These are phyloP conservation scores for Orchestes rusci DNA, from an alignment of 2,888 invertebrate genomes.

Conservation along the genomic window DNA sequence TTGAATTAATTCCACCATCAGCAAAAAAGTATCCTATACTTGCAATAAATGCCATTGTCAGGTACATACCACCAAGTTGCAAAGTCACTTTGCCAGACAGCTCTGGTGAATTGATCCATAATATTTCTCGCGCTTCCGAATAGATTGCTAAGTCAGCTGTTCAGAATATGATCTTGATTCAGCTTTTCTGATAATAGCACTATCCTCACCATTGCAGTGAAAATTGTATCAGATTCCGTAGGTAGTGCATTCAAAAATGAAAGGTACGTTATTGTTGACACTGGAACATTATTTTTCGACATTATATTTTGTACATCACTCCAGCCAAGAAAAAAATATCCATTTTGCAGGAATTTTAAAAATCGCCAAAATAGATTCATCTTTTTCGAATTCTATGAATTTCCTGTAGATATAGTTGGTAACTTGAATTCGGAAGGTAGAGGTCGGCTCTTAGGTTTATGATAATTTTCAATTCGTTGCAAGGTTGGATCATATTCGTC, in stretches of 20 bases:
- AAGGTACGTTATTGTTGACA: conserved; percentile 17
- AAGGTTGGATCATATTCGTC: conserved; percentile 11
- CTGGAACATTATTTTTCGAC: conserved; percentile 17
- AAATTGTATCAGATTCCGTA: conserved; percentile 8
- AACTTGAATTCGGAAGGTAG: conserved; percentile 15
- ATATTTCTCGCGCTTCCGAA: conserved; percentile 3
- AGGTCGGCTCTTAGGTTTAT: conserved; percentile 15
- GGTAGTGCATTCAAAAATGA: conserved; percentile 22
- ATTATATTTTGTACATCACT: conserved; percentile 15
- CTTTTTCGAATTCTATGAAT: conserved; percentile 4
- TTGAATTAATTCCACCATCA: conserved; percentile 20
- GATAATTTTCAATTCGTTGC: conserved; percentile 14
- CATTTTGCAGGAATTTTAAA: conserved; percentile 12
- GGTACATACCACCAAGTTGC: conserved; percentile 4
- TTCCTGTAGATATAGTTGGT: conserved; percentile 8
- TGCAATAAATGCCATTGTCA: conserved; percentile 7
- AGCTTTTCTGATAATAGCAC: conserved; percentile 4
- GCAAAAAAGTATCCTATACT: conserved; percentile 21
- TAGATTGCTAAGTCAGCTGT: conserved; percentile 7
- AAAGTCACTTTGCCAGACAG: conserved; percentile 4
- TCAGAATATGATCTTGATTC: conserved; percentile 5
- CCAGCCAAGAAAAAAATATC: conserved; percentile 13
- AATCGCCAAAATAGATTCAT: conserved; percentile 15
- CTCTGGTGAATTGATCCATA: conserved; percentile 4
- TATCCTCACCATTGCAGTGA: conserved; percentile 3